Base-by-base conservation (phyloP, 2,113 vertebrate species). In the Phycodurus eques region DNA sequence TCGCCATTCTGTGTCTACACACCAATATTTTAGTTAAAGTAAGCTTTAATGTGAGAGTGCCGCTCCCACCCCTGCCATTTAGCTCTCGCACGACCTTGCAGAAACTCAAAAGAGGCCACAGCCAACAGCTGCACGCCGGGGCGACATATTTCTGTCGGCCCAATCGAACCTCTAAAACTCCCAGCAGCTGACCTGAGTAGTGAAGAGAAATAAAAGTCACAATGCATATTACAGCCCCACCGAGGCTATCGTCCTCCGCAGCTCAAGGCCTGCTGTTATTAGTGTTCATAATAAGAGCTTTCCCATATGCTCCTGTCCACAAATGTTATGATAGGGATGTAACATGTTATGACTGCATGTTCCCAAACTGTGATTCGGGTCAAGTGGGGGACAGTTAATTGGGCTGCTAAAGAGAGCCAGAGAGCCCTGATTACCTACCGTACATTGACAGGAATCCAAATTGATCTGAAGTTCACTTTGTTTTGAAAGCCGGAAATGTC, bases 281-380 rank as follows among this genome's bases (percentile, higher is more conserved):
- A 79, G 71, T 64, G 79, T 77, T 85, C 80, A 86, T 75, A 74
- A 83, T 78, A 80, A 79, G 77, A 87, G 76, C 81, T 79, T 83
- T 89, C 80, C 85, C 88, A 89, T 90, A 91, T 90, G 91, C 80
- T 87, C 88, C 86, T 89, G 87, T 87, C 79, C 72, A 77, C 84
- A 82, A 75, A 87, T 86, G 86, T 88, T 85, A 83, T 87, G 85
- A 90, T 86, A 84, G 81, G 83, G 73, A 80, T 77, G 49, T 86
- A 89, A 90, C 83, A 71, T 88, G 85, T 90, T 89, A 90, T 90
- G 89, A 87, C 84, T 85, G 81, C 79, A 68, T 83, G 79, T 89
- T 90, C 74, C 85, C 72, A 83, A 87, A 86, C 82, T 82, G 69
- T 69, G 81, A 71, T 73, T 71, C 42, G 67, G 85, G 87, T 90